Conservation (phyloP, 2,113 vertebrate species). For the Ceyx cyanopectus region DNA sequence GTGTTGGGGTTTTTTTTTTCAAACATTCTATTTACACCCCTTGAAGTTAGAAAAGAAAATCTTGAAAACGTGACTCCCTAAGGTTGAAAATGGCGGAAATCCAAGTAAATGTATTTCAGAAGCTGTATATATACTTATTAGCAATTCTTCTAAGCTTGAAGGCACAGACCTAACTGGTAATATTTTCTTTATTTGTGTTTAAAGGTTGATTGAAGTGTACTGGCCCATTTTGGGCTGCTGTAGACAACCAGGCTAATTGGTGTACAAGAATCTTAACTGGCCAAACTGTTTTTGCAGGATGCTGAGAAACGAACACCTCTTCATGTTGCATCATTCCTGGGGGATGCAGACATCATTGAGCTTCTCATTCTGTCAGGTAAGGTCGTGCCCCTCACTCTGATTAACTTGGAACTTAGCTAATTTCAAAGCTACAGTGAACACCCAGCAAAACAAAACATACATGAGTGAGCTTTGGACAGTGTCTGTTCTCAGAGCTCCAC, state of each 20-base stretch:
- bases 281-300: constrained; percentile 80
- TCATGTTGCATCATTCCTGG: constrained; percentile 93
- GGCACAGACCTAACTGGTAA: background rate
- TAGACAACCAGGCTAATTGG: background rate
- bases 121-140: background rate
- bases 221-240: background rate
- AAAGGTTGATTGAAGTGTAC: background rate
- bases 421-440: background rate
- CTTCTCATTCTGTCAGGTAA: constrained; percentile 96
- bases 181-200: background rate
- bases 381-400: background rate
- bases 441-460: background rate
- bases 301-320: constrained; percentile 94
- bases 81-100: background rate
- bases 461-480: background rate
- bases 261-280: background rate
- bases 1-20: background rate
- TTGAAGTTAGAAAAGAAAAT: background rate
- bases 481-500: background rate
- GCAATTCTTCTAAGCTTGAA: background rate
- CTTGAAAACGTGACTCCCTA: background rate
- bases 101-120: background rate
- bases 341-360: constrained; percentile 96
- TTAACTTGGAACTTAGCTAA: background rate
- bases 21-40: background rate